Evolutionary conservation across 2,113 vertebrate species (phyloP).

Genomic region (Hemiscyllium ocellatum): DNA sequence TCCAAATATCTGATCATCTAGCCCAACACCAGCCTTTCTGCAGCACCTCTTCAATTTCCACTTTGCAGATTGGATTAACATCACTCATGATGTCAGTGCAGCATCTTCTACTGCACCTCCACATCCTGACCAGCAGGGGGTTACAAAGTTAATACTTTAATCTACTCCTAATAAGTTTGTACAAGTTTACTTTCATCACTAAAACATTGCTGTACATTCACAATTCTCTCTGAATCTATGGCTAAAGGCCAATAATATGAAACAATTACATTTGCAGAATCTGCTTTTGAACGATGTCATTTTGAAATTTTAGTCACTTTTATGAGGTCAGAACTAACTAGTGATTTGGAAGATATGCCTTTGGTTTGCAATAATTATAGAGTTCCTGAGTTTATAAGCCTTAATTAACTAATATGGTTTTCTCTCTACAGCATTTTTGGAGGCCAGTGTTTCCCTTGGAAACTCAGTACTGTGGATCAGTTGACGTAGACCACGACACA

Average conservation of each 20-base stretch:
- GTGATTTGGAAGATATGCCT: not conserved
- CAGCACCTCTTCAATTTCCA: not conserved
- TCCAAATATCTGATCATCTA: not conserved
- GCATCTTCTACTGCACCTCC: not conserved
- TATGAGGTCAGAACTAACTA: not conserved
- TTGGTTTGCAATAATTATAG: not conserved
- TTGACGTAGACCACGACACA: not conserved
- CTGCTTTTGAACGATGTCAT: not conserved
- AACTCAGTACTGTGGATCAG: not conserved
- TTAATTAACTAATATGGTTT: not conserved
- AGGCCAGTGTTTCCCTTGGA: not conserved
- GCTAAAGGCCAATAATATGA: not conserved
- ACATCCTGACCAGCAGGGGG: not conserved
- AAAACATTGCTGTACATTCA: no score
- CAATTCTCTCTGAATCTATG: not conserved
- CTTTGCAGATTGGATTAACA: not conserved
- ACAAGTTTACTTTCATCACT: not conserved
- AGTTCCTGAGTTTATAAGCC: not conserved
- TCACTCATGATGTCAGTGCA: not conserved
- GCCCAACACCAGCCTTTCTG: not conserved
- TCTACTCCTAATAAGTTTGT: not conserved
- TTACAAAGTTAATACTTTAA: not conserved
- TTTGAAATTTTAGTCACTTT: not conserved
- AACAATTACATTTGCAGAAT: not conserved
- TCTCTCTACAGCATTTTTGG: not conserved